phyloP scores from a whole-genome alignment of 2,888 invertebrate genomes.

The Rhynchonema sp. region DNA sequence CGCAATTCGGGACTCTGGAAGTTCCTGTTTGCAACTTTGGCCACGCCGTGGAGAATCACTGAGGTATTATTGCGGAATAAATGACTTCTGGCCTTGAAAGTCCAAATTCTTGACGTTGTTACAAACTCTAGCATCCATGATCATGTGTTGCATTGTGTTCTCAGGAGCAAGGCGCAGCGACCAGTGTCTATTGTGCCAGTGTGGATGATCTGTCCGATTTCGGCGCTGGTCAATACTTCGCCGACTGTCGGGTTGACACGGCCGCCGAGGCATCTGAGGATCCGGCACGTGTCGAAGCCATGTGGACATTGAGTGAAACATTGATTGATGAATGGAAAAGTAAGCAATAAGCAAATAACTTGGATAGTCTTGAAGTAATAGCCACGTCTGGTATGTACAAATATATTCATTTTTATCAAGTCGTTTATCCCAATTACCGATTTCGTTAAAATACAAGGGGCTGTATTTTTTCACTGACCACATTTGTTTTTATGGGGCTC shows the following conservation, averaged over 20 bases:
- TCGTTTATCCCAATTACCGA: too few relatives aligned
- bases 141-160: too few relatives aligned
- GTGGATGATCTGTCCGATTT: constrained; percentile 57
- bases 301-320: not conserved
- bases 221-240: constrained; percentile 64
- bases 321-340: not conserved
- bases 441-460: too few relatives aligned
- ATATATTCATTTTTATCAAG: too few relatives aligned
- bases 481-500: too few relatives aligned
- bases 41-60: not conserved
- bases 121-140: too few relatives aligned
- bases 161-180: constrained; percentile 79
- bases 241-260: constrained; percentile 64
- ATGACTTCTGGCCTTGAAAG: too few relatives aligned
- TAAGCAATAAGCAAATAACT: not conserved
- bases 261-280: not conserved
- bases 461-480: too few relatives aligned
- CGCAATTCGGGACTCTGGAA: constrained; percentile 1
- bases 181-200: constrained; percentile 62
- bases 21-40: not conserved
- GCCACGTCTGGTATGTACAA: too few relatives aligned
- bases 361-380: too few relatives aligned
- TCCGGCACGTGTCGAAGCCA: not conserved
- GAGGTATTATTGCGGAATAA: not conserved
- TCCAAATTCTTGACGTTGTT: too few relatives aligned